These are phyloP conservation scores for Leptinotarsa defecta DNA, from an alignment of 1,140 invertebrate species.

Conservation along the genomic window DNA sequence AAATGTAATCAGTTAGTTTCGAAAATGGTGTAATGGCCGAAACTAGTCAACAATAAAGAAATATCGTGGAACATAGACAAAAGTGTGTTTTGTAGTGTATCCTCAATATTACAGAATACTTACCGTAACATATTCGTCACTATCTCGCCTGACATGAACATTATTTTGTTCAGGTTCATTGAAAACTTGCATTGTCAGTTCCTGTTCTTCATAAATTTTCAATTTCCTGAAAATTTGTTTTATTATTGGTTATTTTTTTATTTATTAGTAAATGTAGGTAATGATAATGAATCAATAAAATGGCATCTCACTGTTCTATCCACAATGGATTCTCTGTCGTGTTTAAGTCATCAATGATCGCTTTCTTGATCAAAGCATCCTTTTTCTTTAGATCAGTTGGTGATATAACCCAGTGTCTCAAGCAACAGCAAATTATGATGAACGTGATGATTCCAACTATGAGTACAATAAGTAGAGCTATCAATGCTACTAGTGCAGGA, in stretches of 20 bases:
- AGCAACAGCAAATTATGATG: conserved; percentile 84
- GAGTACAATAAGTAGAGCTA: conserved; percentile 82
- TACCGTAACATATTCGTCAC: conserved; percentile 60
- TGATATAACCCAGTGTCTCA: conserved; percentile 77
- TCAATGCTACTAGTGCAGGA: conserved; percentile 80
- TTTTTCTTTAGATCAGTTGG: conserved; percentile 72
- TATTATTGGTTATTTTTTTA: background rate
- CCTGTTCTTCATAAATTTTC: conserved; percentile 89
- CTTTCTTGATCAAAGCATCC: conserved; percentile 79
- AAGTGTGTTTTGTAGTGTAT: too few relatives aligned
- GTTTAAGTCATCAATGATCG: conserved; percentile 81
- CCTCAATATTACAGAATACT: conserved; percentile 28
- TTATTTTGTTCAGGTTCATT: conserved; percentile 73
- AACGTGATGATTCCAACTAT: conserved; percentile 87
- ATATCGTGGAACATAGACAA: too few relatives aligned
- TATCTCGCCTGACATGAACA: conserved; percentile 56
- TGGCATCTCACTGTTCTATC: conserved; percentile 80
- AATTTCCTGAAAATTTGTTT: conserved; percentile 67
- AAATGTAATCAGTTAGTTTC: too few relatives aligned
- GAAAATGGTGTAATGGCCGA: too few relatives aligned
- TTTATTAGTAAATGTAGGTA: background rate
- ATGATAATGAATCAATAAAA: background rate
- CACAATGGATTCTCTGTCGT: conserved; percentile 91
- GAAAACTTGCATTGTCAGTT: conserved; percentile 91
- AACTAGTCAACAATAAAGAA: too few relatives aligned